A percentile compares a stretch with the other conserved stretches of the same genome.
Conservation (phyloP, 2,113 vertebrate species). For the Passer domesticus region DNA sequence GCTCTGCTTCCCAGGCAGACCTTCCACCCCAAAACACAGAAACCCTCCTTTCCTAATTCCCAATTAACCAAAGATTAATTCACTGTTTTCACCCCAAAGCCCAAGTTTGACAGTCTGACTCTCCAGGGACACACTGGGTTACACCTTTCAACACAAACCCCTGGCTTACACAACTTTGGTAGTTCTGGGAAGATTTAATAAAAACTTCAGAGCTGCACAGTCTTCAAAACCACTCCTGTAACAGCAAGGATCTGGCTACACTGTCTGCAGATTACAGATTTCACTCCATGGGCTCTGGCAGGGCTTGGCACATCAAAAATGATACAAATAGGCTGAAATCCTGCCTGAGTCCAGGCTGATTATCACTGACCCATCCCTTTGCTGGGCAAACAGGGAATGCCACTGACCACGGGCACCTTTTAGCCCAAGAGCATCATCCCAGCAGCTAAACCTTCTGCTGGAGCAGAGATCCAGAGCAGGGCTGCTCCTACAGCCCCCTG, state of each 20-base stretch:
- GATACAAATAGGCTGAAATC: fast-evolving
- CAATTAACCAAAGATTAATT: background rate
- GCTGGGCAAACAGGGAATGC: background rate
- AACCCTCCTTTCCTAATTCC: background rate
- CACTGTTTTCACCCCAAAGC: background rate
- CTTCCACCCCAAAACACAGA: fast-evolving
- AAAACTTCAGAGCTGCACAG: fast-evolving
- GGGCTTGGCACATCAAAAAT: background rate
- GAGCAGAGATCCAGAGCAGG: background rate
- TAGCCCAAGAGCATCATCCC: background rate
- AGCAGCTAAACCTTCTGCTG: background rate
- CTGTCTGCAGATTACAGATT: background rate
- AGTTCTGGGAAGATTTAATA: background rate
- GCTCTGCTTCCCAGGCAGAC: background rate
- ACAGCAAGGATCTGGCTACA: background rate
- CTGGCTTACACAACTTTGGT: fast-evolving
- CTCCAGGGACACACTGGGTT: background rate
- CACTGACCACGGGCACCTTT: fast-evolving
- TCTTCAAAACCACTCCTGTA: background rate
- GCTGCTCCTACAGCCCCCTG: background rate
- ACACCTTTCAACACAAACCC: background rate
- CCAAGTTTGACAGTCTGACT: background rate
- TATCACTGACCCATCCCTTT: background rate
- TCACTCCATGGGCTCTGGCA: background rate
- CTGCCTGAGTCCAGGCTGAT: background rate